These are phyloP conservation scores for Campoplex nolae DNA, from an alignment of 2,888 invertebrate species.

Conservation along the genomic window DNA sequence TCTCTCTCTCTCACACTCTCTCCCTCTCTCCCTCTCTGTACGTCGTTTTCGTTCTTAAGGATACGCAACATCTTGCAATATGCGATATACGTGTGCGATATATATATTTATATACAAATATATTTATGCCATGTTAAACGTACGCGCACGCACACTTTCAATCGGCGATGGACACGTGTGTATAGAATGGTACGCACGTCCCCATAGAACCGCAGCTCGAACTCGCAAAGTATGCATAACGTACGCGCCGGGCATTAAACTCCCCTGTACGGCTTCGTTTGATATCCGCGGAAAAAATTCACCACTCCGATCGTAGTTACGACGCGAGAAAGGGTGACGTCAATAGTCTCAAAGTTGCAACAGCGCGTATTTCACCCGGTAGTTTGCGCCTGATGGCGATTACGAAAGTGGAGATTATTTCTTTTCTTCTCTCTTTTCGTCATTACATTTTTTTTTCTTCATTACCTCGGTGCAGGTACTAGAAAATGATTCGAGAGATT, in stretches of 20 bases:
- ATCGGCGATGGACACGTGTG: slow-evolving; percentile 35
- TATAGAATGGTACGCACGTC: slow-evolving; percentile 43
- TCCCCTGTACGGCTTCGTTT: slow-evolving; percentile 68
- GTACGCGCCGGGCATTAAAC: slow-evolving; percentile 75
- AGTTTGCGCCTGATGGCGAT: slow-evolving; percentile 57
- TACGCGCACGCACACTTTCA: slow-evolving; percentile 23
- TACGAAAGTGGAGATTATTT: slow-evolving; percentile 57
- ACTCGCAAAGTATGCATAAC: slow-evolving; percentile 62
- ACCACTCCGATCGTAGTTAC: slow-evolving; percentile 67
- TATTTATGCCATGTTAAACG: slow-evolving; percentile 6
- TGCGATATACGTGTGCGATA: slow-evolving; percentile 32
- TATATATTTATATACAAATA: slow-evolving; percentile 17
- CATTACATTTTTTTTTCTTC: not conserved
- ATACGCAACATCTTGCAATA: slow-evolving; percentile 48
- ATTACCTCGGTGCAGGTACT: not conserved
- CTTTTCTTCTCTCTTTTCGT: slow-evolving; percentile 8
- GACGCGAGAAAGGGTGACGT: slow-evolving; percentile 59
- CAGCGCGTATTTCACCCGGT: slow-evolving; percentile 60
- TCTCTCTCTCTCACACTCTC: not conserved
- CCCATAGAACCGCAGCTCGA: slow-evolving; percentile 44
- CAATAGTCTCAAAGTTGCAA: slow-evolving; percentile 73
- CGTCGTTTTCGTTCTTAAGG: slow-evolving; percentile 24
- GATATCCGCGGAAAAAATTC: slow-evolving; percentile 50
- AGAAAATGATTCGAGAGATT: not conserved
- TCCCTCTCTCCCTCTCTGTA: not conserved